A percentile compares a stretch with the other conserved stretches of the same genome.
phyloP scores from a whole-genome alignment of 2,113 vertebrate genomes.

The Sula dactylatra region DNA sequence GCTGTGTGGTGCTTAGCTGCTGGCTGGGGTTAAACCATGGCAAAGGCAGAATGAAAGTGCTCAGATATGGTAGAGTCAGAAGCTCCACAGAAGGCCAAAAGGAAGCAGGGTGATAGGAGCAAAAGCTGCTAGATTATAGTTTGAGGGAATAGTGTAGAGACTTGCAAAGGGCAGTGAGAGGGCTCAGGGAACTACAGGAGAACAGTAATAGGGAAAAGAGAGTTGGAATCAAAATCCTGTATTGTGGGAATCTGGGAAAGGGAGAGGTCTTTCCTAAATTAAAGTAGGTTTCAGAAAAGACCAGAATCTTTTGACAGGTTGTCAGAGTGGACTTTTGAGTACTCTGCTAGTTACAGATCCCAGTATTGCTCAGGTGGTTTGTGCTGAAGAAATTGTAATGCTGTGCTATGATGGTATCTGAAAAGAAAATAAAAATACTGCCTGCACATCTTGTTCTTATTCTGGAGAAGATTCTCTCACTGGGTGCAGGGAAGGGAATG shows the following conservation, averaged over 20 bases:
- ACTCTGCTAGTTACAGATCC: not conserved
- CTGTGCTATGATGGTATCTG: not conserved
- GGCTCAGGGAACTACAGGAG: not conserved
- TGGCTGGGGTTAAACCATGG: no score
- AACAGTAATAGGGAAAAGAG: not conserved
- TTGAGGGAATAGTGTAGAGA: not conserved
- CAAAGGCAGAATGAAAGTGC: not conserved
- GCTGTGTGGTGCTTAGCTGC: no score
- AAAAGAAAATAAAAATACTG: constrained; percentile 11
- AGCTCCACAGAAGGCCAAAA: not conserved
- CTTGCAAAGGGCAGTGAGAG: not conserved
- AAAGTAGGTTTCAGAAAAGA: not conserved
- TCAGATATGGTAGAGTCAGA: not conserved
- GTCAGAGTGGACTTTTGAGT: not conserved
- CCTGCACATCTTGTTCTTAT: constrained; percentile 39
- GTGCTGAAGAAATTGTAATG: not conserved
- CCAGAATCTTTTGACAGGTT: not conserved
- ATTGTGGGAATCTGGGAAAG: not conserved
- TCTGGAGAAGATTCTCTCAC: not conserved
- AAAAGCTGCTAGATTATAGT: not conserved
- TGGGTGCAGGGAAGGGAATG: not conserved
- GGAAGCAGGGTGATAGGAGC: not conserved
- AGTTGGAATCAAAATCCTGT: not conserved
- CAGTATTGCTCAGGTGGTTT: not conserved
- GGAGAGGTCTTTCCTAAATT: not conserved